phyloP scores from a whole-genome alignment of 92 coral and sea anemone species.

The Palythoa heliodiscus region DNA sequence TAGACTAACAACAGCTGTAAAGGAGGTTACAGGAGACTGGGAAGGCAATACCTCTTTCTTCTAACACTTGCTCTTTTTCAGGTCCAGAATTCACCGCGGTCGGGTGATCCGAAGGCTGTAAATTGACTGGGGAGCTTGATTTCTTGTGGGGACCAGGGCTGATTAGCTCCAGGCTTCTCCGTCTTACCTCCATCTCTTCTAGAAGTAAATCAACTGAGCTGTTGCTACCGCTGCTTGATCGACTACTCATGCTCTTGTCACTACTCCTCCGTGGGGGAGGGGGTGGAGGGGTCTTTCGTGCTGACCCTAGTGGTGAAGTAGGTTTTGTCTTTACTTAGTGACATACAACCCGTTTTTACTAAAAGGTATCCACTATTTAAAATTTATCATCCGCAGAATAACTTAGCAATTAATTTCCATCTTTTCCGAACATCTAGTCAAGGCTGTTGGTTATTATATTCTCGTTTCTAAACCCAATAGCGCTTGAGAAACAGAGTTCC shows the following conservation, averaged over 20 bases:
- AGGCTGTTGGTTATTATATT: no score
- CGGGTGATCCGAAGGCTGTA: conserved; percentile 1
- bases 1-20: background rate
- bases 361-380: background rate
- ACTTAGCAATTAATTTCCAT: no score
- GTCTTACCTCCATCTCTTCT: conserved; percentile 74
- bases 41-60: conserved; percentile 34
- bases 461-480: no score
- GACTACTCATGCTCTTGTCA: conserved; percentile 26
- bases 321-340: background rate
- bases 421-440: no score
- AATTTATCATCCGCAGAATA: background rate
- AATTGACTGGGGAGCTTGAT: conserved; percentile 54
- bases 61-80: conserved; percentile 33
- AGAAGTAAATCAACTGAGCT: conserved; percentile 71
- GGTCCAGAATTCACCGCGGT: background rate
- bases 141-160: conserved; percentile 49
- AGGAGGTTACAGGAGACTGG: background rate
- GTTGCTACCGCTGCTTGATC: conserved; percentile 57
- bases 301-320: conserved; percentile 13
- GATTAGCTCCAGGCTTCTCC: conserved; percentile 63
- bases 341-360: background rate
- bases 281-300: conserved; percentile 43
- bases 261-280: conserved; percentile 46
- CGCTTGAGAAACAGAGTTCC: no score